Evolutionary conservation across 2,797 vertebrate genomes (phyloP).

Genomic region (Enteromius viviparus): DNA sequence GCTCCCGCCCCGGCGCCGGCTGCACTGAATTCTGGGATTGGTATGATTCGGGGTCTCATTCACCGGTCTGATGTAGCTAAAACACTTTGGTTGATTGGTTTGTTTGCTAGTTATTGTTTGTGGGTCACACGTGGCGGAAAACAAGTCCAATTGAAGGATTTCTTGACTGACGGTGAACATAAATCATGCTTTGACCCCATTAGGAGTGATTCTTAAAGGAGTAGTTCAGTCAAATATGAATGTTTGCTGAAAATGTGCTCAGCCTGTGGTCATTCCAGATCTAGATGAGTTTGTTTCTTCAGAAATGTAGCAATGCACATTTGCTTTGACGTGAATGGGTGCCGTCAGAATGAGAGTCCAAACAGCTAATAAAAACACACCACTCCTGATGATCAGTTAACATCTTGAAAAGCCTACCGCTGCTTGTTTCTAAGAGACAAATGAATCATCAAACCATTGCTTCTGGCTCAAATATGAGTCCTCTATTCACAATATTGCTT

Average conservation of each 20-base stretch:
- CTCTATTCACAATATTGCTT: background rate
- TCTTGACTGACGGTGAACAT: background rate
- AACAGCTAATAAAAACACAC: background rate
- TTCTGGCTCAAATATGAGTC: too few relatives aligned
- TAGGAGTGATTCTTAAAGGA: background rate
- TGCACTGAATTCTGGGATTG: conserved; percentile 64
- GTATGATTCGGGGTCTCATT: conserved; percentile 8
- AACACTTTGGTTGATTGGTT: conserved; percentile 17
- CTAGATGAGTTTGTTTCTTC: background rate
- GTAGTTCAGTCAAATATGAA: background rate
- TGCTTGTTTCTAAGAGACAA: background rate
- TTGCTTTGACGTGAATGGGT: background rate
- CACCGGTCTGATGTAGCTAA: conserved; percentile 1
- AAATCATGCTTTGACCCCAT: background rate
- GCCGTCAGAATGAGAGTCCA: background rate
- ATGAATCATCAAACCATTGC: background rate
- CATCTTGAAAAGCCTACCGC: background rate
- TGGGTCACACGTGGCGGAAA: background rate
- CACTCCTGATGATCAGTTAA: background rate
- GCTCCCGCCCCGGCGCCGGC: conserved; percentile 4
- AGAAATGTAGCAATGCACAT: background rate
- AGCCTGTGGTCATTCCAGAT: background rate
- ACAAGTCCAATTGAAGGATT: background rate
- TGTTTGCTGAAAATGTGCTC: background rate
- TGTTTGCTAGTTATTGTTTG: conserved; percentile 9